A percentile compares a stretch with the other conserved stretches of the same genome.
phyloP scores from a whole-genome alignment of 2,797 vertebrate genomes.

The Loriculus beryllinus region DNA sequence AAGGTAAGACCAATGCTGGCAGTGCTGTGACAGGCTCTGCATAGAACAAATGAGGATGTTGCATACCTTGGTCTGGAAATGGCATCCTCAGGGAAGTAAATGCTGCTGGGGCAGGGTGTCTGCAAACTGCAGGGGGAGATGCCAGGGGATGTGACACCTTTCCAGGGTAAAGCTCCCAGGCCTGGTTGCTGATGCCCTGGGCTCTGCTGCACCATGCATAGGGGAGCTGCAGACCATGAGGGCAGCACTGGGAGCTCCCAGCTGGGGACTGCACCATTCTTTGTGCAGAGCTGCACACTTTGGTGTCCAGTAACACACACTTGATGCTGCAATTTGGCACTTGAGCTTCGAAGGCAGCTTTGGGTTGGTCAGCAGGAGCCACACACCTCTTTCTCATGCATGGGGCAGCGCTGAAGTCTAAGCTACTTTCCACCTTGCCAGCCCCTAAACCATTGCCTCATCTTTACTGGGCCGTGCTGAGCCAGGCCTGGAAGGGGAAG shows the following conservation, averaged over 20 bases:
- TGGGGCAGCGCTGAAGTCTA: not conserved
- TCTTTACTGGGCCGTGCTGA: not conserved
- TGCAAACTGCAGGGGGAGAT: not conserved
- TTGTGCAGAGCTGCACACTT: not conserved
- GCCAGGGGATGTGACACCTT: not conserved
- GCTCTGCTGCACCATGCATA: accelerated
- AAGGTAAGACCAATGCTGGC: slow-evolving; percentile 75
- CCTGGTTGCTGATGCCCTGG: not conserved
- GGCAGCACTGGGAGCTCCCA: not conserved
- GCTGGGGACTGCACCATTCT: accelerated
- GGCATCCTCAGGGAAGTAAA: not conserved
- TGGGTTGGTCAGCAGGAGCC: not conserved
- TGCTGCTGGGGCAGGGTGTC: not conserved
- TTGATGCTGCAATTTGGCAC: not conserved
- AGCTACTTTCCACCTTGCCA: not conserved
- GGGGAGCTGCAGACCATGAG: not conserved
- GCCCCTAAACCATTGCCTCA: not conserved
- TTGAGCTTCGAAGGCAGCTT: not conserved
- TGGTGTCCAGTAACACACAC: not conserved
- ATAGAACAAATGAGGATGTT: not conserved
- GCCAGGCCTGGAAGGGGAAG: not conserved
- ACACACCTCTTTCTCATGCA: not conserved
- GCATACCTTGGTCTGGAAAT: not conserved
- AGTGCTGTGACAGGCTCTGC: not conserved
- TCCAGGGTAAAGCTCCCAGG: not conserved